Evolutionary conservation across 1,140 invertebrate genomes (phyloP), one percentile per base, ranked within the genome.

Genomic region (Zaprionus ornatus): DNA sequence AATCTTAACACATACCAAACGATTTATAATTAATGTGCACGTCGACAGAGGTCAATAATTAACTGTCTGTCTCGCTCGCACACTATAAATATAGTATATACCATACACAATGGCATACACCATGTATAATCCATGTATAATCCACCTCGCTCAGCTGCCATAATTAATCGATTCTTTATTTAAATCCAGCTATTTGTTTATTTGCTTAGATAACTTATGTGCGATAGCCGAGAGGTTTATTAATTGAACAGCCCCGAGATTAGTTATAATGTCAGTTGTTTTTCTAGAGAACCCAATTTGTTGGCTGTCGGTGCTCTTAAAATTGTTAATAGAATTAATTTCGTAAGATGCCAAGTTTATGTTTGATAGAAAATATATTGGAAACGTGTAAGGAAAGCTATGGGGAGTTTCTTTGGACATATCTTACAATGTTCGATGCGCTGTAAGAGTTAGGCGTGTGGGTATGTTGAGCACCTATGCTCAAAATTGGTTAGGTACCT

Each of bases 91-190:
- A 40, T 40, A 40, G 37, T 40, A 64, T 15, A 45, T 67, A 57
- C 15, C 15, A 6, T n/a, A 6, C 37, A n/a, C 37, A 29, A 29
- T 29, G 9, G 29, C 29, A 10, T 29, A 10, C 3, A 10, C 29
- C 29, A 29, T 29, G 29, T 32, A 32, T 32, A 32, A 10, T 10
- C 29, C 37, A n/a, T 37, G 35, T 15, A 40, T 40, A 40, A 15
- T 40, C 37, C 15, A 45, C n/a, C 40, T 50, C 60, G 57, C 56
- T 61, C 66, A 69, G 45, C 67, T 29, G 57, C 45, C 60, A 71
- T 64, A 71, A 75, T 75, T 71, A 75, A 75, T 75, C 25, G 73
- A 60, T 64, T 35, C 52, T 65, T 59, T 75, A 75, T 75, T 64
- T 45, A 75, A 75, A 75, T 75, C 27, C 17, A 37, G 57, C 23